These are phyloP conservation scores for Megaleporinus macrocephalus DNA, from an alignment of 2,113 vertebrate genomes.

Conservation along the genomic window DNA sequence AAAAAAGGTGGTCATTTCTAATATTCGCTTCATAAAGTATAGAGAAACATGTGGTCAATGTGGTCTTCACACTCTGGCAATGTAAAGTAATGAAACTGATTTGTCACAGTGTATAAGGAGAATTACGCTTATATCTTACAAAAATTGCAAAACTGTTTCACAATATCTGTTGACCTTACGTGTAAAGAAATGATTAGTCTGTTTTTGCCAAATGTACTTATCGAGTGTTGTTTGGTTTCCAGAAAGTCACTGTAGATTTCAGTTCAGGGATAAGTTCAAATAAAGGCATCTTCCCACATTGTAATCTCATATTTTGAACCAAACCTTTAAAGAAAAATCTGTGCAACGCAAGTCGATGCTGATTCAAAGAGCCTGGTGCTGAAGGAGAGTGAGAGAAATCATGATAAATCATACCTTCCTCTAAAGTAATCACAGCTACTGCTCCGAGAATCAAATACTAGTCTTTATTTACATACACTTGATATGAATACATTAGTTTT, in stretches of 20 bases:
- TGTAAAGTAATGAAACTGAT: slow-evolving; percentile 33
- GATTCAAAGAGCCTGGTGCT: slow-evolving; percentile 18
- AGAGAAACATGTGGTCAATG: slow-evolving; percentile 53
- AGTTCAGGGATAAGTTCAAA: not conserved
- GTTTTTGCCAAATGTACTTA: not conserved
- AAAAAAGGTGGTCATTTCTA: slow-evolving; percentile 52
- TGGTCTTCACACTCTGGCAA: slow-evolving; percentile 14
- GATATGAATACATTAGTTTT: slow-evolving; percentile 44
- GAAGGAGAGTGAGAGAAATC: slow-evolving; percentile 18
- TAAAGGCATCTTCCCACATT: slow-evolving; percentile 20
- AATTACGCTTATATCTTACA: slow-evolving; percentile 26
- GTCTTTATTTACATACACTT: slow-evolving; percentile 52
- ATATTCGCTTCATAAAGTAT: slow-evolving; percentile 60
- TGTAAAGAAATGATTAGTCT: slow-evolving; percentile 5
- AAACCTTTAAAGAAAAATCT: slow-evolving; percentile 1
- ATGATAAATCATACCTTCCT: slow-evolving; percentile 21
- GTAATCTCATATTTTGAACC: not conserved
- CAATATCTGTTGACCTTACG: slow-evolving; percentile 6
- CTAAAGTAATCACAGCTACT: slow-evolving; percentile 42
- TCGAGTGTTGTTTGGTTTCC: not conserved
- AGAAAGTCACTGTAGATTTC: not conserved
- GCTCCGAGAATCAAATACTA: slow-evolving; percentile 42
- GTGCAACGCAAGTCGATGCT: slow-evolving; percentile 16
- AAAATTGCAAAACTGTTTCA: slow-evolving; percentile 18
- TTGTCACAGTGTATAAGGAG: slow-evolving; percentile 46